Conservation (phyloP, 2,797 vertebrate species). For the Diplodus sargus region DNA sequence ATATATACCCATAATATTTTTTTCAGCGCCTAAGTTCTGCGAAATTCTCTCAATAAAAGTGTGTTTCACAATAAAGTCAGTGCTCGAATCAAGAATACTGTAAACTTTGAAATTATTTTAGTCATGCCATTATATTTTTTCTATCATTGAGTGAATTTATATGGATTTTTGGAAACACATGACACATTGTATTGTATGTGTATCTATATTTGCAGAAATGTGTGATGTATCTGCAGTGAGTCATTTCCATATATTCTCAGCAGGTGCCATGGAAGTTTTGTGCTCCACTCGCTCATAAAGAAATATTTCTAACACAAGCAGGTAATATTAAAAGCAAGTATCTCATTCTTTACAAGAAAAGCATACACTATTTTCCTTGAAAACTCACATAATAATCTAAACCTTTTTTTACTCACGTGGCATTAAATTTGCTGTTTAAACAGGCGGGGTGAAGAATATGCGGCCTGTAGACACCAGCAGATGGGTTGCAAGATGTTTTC, state of each 20-base stretch:
- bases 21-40: neutral
- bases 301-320: conserved; percentile 29
- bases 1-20: neutral
- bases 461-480: conserved; percentile 8
- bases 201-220: neutral
- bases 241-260: conserved; percentile 7
- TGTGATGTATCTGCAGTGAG: neutral
- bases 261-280: conserved; percentile 38
- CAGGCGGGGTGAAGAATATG: neutral
- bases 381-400: fast-evolving
- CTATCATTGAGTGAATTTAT: neutral
- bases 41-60: neutral
- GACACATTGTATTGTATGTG: neutral
- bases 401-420: conserved; percentile 10
- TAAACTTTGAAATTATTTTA: neutral
- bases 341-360: neutral
- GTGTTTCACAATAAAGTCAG: neutral
- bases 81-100: neutral
- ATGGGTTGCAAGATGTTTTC: conserved; percentile 41
- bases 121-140: neutral
- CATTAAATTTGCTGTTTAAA: neutral
- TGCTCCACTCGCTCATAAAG: conserved; percentile 5
- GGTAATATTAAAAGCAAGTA: conserved; percentile 37
- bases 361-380: neutral
- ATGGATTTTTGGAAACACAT: neutral